Base-by-base conservation (phyloP, 1,140 invertebrate species). In the Aleiodes sp. region DNA sequence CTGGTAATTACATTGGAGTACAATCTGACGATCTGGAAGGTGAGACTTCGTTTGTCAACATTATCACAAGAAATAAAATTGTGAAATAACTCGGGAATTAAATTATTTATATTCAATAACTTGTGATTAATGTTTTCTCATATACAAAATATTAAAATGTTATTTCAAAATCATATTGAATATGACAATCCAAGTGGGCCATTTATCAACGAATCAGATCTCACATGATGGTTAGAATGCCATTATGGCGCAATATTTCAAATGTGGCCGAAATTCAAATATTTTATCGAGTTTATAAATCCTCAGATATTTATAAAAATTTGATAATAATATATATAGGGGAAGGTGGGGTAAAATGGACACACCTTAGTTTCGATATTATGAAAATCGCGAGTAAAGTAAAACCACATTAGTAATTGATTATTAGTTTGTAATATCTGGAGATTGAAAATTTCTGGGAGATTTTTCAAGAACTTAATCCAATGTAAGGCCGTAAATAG, bases 1-100 rank as follows among this genome's bases (percentile, higher is more conserved):
- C 82, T 65, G 69, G 76, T 19, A 80, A 81, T 1, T 86, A 86
- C 61, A 85, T 86, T 1, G 81, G 82, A 19, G 82, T 88, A 29
- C 84, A 84, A 33, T 81, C 85, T 3, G 87, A 88, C 46, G 87
- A 88, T 64, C 77, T 87, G 68, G 87, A 88, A 80, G 87, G 86
- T 87, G 80, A 72, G 62, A 75, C 14, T 6, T 24, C 1, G 26
- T 24, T 33, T 33, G 21, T 24, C 24, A 33, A 16, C n/a, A 24
- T 57, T 24, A 24, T 33, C 31, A 65, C 65, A 75, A 31, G 31
- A 12, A 52, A 3, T 35, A 57, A 37, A 41, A 12, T 72, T 70
- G n/a, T 41, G 46, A 70, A 4, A 28, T 12, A 2, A 35, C 28
- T n/a, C 26, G 7, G 10, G 4, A 14, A 28, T n/a, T n/a, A n/a